phyloP scores from a whole-genome alignment of 2,888 invertebrate genomes.

The Dasypolia templi region DNA sequence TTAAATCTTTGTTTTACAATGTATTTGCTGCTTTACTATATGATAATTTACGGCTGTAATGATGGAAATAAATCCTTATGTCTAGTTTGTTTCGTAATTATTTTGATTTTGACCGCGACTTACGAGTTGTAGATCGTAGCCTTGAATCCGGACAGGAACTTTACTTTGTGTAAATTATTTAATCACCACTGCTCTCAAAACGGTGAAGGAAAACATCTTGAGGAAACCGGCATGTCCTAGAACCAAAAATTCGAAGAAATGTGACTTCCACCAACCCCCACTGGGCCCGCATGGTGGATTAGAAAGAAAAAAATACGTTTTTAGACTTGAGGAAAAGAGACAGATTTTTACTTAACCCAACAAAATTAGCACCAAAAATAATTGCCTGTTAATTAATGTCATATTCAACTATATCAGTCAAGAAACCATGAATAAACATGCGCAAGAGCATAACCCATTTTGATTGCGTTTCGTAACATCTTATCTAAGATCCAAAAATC shows the following conservation, averaged over 20 bases:
- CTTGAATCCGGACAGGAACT: too few relatives aligned
- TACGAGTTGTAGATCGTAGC: too few relatives aligned
- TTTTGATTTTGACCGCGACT: conserved; percentile 13
- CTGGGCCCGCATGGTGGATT: neutral
- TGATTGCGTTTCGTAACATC: conserved; percentile 46
- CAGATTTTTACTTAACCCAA: neutral
- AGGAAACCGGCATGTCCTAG: neutral
- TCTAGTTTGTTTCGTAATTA: conserved; percentile 35
- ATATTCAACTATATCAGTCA: conserved; percentile 22
- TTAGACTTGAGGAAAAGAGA: neutral
- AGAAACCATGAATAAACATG: conserved; percentile 38
- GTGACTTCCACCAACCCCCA: neutral
- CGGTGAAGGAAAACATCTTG: neutral
- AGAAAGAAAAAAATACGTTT: neutral
- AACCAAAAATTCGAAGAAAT: neutral
- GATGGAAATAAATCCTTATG: conserved; percentile 47
- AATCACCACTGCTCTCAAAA: neutral
- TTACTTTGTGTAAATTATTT: neutral
- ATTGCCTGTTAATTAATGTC: neutral
- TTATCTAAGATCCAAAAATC: conserved; percentile 45
- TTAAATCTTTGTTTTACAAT: conserved; percentile 37
- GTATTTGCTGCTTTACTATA: conserved; percentile 49
- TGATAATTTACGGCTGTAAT: conserved; percentile 42
- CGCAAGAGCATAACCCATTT: conserved; percentile 3
- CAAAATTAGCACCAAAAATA: neutral